These are phyloP conservation scores for Nysson spinosus DNA, from an alignment of 2,888 invertebrate species.

Conservation along the genomic window DNA sequence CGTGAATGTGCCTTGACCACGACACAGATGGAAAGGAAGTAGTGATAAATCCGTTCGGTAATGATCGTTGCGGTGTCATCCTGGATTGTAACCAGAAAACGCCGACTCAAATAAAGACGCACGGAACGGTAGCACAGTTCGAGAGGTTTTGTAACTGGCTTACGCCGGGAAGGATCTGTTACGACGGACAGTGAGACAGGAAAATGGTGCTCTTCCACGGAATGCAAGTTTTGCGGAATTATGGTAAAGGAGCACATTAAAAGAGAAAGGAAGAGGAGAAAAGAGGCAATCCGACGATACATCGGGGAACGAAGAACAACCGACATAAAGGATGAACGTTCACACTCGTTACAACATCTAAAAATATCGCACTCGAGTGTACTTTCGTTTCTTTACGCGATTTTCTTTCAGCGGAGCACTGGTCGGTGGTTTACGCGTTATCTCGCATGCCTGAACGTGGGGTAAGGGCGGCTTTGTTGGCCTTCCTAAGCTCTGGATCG, in stretches of 20 bases:
- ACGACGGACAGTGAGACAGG: constrained; percentile 4
- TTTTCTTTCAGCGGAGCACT: no score
- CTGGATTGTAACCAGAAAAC: not conserved
- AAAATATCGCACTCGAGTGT: constrained; percentile 1
- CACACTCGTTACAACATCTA: constrained; percentile 17
- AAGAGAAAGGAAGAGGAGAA: not conserved
- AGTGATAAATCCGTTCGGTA: no score
- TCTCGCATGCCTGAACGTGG: not conserved
- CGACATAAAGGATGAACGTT: constrained; percentile 31
- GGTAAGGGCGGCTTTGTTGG: not conserved
- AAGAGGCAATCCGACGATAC: not conserved
- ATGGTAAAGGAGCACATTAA: no score
- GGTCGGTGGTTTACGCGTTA: not conserved
- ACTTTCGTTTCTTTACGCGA: constrained; percentile 14
- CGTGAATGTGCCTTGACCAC: not conserved
- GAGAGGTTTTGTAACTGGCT: constrained; percentile 4
- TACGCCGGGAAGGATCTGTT: constrained; percentile 3
- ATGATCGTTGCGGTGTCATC: no score
- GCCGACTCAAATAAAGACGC: constrained; percentile 8
- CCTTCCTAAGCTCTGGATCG: not conserved
- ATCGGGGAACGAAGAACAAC: constrained; percentile 3
- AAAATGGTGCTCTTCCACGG: constrained; percentile 5
- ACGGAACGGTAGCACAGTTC: not conserved
- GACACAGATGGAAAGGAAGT: no score
- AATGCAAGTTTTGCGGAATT: constrained; percentile 8